Conservation (phyloP, 2,113 vertebrate genomes). For the Entelurus aequoreus region DNA sequence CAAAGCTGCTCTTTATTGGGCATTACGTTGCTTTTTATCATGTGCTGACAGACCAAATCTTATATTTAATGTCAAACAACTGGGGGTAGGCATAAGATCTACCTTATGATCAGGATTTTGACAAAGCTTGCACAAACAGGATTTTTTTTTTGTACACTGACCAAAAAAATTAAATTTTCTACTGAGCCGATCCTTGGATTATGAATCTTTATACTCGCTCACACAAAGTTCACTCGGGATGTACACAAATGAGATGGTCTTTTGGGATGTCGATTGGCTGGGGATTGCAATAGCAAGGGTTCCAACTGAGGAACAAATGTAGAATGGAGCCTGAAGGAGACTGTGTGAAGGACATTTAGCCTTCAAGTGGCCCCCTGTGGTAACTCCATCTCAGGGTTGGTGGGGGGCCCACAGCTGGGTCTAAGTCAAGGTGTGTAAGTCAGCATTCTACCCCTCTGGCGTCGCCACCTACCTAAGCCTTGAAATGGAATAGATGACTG, state of each 20-base stretch:
- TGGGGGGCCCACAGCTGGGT: slow-evolving; percentile 67
- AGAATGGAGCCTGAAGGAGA: slow-evolving; percentile 66
- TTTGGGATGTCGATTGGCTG: slow-evolving; percentile 59
- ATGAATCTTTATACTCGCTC: slow-evolving; percentile 46
- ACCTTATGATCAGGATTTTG: background rate
- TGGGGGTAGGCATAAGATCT: slow-evolving; percentile 17
- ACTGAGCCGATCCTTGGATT: slow-evolving; percentile 34
- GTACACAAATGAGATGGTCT: slow-evolving; percentile 63
- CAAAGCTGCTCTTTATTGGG: slow-evolving; percentile 37
- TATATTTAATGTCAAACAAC: slow-evolving; percentile 33
- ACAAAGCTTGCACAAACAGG: background rate
- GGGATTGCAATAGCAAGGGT: slow-evolving; percentile 64
- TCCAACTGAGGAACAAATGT: slow-evolving; percentile 70
- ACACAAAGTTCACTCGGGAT: slow-evolving; percentile 49
- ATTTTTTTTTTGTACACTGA: background rate
- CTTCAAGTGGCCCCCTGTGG: slow-evolving; percentile 66
- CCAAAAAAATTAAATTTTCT: slow-evolving; percentile 11
- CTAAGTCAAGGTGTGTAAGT: slow-evolving; percentile 74
- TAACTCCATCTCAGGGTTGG: slow-evolving; percentile 72
- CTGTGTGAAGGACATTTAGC: slow-evolving; percentile 64
- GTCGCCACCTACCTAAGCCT: slow-evolving; percentile 61
- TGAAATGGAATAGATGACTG: slow-evolving; percentile 70
- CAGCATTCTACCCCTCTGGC: slow-evolving; percentile 65
- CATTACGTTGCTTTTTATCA: slow-evolving; percentile 29
- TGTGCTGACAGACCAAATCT: slow-evolving; percentile 25